Evolutionary conservation across 2,113 vertebrate species (phyloP).

Genomic region (Marcusenius ussheri): DNA sequence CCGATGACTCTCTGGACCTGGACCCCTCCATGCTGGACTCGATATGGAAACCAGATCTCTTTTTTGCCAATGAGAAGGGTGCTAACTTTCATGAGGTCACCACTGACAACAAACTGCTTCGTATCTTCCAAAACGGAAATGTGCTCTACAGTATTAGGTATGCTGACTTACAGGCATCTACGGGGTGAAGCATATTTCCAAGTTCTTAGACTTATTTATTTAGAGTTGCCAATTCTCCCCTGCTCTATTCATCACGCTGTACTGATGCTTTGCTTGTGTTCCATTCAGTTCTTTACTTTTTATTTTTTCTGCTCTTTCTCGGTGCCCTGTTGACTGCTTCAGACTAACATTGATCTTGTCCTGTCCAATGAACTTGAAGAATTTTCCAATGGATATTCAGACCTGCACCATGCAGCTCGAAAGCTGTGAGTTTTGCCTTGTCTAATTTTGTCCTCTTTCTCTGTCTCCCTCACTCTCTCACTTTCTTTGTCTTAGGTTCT

Average conservation of each 20-base stretch:
- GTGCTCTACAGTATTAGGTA: conserved; percentile 96
- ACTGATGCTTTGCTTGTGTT: not conserved
- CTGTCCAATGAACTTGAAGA: conserved; percentile 92
- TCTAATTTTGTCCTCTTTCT: not conserved
- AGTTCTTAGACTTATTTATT: not conserved
- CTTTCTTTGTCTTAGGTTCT: not conserved
- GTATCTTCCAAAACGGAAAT: conserved; percentile 89
- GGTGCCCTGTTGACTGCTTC: conserved; percentile 20
- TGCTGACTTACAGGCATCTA: not conserved
- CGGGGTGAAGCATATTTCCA: not conserved
- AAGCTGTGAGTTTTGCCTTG: conserved; percentile 74
- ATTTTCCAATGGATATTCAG: conserved; percentile 95
- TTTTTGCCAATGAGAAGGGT: conserved; percentile 50
- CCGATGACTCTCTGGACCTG: conserved; percentile 66
- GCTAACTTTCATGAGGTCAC: conserved; percentile 91
- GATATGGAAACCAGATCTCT: not conserved
- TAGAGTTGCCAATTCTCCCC: not conserved
- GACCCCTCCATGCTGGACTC: not conserved
- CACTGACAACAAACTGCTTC: conserved; percentile 87
- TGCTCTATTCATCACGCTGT: not conserved
- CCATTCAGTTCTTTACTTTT: not conserved
- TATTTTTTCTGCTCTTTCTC: conserved; percentile 18
- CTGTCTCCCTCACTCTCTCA: not conserved
- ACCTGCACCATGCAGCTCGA: conserved; percentile 90
- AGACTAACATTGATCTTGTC: conserved; percentile 88